phyloP scores from a whole-genome alignment of 1,140 invertebrate species.

The Plectus sambesii region DNA sequence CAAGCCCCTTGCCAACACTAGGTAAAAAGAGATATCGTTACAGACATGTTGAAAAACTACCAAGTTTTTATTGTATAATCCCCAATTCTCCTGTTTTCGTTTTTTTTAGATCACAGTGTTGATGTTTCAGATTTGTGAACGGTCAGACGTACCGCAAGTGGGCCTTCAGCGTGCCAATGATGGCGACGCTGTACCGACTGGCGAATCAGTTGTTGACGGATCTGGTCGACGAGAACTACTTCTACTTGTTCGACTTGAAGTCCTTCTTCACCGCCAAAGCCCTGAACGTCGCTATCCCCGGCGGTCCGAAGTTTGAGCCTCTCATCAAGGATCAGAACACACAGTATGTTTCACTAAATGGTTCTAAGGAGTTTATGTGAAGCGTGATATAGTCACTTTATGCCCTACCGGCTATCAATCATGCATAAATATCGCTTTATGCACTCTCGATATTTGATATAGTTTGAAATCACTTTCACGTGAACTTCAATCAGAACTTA shows the following conservation, averaged over 20 bases:
- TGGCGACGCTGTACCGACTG: slow-evolving; percentile 90
- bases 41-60: not conserved
- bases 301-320: slow-evolving; percentile 98
- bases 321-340: slow-evolving; percentile 92
- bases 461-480: not conserved
- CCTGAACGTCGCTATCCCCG: slow-evolving; percentile 98
- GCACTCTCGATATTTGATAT: not conserved
- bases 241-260: slow-evolving; percentile 96
- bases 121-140: slow-evolving; percentile 66
- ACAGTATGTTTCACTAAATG: slow-evolving; percentile 55
- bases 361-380: slow-evolving; percentile 17
- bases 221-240: slow-evolving; percentile 95
- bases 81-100: slow-evolving; percentile 5
- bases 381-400: too few relatives aligned
- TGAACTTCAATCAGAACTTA: slow-evolving; percentile 1
- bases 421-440: slow-evolving; percentile 2
- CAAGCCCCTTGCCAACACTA: slow-evolving; percentile 77
- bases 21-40: slow-evolving; percentile 41
- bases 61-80: slow-evolving; percentile 5
- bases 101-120: slow-evolving; percentile 21
- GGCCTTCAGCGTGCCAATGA: slow-evolving; percentile 85
- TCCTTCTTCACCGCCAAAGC: slow-evolving; percentile 99
- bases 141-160: slow-evolving; percentile 90
- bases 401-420: too few relatives aligned
- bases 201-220: slow-evolving; percentile 97